Conservation (phyloP, 2,113 vertebrate species). For the Rhodinocichla rosea region DNA sequence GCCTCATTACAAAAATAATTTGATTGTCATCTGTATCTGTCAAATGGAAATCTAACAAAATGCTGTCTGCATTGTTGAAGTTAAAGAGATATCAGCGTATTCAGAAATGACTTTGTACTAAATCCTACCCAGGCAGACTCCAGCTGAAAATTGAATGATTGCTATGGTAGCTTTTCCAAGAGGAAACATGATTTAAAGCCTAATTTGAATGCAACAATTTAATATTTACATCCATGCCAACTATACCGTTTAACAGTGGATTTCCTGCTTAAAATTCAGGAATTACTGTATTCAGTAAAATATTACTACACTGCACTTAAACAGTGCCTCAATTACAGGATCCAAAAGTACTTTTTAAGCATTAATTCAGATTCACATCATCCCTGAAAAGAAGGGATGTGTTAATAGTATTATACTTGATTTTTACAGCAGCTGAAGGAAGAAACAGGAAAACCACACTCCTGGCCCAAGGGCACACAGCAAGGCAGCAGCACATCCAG, state of each 20-base stretch:
- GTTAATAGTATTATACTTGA: not conserved
- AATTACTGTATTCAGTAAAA: conserved; percentile 34
- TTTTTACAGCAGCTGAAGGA: not conserved
- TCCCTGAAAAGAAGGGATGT: not conserved
- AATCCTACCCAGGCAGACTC: not conserved
- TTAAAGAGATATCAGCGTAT: not conserved
- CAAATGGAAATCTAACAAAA: conserved; percentile 8
- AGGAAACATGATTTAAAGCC: not conserved
- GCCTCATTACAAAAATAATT: conserved; percentile 42
- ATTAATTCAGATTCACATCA: conserved; percentile 16
- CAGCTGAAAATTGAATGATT: not conserved
- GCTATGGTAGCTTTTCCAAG: not conserved
- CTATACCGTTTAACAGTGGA: not conserved
- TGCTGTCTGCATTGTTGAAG: not conserved
- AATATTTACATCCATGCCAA: conserved; percentile 34
- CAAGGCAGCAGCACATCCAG: not conserved
- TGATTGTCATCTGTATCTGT: conserved; percentile 16
- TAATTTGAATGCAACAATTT: conserved; percentile 9
- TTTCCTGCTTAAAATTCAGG: conserved; percentile 41
- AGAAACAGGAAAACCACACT: not conserved
- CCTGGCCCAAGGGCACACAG: not conserved
- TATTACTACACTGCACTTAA: conserved; percentile 33
- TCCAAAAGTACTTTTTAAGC: conserved; percentile 27
- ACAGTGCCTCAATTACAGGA: conserved; percentile 19
- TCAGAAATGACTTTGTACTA: not conserved